A percentile compares a stretch with the other conserved stretches of the same genome.
These are phyloP conservation scores for Bellardia pandia DNA, from an alignment of 2,888 invertebrate species.

Conservation along the genomic window DNA sequence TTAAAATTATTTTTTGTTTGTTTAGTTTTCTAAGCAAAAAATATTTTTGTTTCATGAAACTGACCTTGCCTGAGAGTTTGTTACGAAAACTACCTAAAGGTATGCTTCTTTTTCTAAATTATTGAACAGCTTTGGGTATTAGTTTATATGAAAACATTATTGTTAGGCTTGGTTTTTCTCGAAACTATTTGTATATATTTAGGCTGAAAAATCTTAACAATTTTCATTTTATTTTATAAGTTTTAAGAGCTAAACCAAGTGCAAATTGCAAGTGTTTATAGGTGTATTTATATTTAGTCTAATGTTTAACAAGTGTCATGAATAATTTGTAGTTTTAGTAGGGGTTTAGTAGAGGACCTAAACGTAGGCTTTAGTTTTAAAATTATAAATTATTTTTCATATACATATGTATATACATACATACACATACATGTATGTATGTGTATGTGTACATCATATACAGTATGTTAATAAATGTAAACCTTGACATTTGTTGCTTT, in stretches of 20 bases:
- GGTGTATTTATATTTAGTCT: neutral
- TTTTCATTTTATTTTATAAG: neutral
- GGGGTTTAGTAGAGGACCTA: neutral
- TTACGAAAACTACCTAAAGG: constrained; percentile 6
- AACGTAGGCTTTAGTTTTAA: neutral
- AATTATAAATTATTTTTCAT: neutral
- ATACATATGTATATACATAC: neutral
- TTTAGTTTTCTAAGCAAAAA: neutral
- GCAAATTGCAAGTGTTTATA: neutral
- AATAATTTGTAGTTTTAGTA: no score
- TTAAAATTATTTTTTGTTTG: neutral
- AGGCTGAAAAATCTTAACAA: neutral
- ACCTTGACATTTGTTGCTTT: constrained; percentile 26
- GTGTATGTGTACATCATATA: no score
- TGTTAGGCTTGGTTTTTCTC: neutral
- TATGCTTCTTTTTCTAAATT: constrained; percentile 13
- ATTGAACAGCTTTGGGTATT: neutral
- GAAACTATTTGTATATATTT: neutral
- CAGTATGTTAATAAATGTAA: neutral
- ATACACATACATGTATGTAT: no score
- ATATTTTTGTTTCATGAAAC: neutral
- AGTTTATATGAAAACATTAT: neutral
- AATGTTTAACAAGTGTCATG: no score
- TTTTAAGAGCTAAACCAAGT: neutral
- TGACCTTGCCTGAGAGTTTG: neutral